phyloP scores from a whole-genome alignment of 1,140 invertebrate species.

The Ridgeia piscesae region DNA sequence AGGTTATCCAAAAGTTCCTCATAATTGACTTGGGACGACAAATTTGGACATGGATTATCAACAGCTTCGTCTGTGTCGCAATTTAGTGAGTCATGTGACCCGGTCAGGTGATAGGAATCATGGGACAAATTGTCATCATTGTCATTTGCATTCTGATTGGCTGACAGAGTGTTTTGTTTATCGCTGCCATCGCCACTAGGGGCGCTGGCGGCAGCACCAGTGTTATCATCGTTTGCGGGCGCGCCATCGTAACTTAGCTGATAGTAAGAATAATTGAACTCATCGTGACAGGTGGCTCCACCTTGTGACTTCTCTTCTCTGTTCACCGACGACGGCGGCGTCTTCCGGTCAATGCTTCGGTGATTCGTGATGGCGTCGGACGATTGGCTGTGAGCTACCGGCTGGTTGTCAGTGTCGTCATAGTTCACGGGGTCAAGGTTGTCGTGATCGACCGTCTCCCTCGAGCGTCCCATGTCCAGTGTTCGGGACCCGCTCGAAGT shows the following conservation, averaged over 20 bases:
- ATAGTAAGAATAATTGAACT: conserved; percentile 25
- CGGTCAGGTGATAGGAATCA: conserved; percentile 53
- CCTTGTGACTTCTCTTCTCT: not conserved
- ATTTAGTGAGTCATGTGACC: conserved; percentile 31
- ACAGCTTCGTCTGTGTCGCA: conserved; percentile 9
- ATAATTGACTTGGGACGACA: not conserved
- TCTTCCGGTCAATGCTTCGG: conserved; percentile 26
- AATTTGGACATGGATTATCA: not conserved
- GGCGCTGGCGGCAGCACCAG: conserved; percentile 35
- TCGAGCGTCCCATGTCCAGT: conserved; percentile 34
- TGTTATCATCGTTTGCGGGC: conserved; percentile 22
- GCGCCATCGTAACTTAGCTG: conserved; percentile 21
- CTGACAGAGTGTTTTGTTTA: conserved; percentile 33
- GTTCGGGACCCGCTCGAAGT: conserved; percentile 55
- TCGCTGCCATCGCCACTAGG: not conserved
- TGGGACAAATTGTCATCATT: conserved; percentile 55
- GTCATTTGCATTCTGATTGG: conserved; percentile 57
- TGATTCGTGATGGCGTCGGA: conserved; percentile 7
- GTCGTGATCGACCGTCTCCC: conserved; percentile 31
- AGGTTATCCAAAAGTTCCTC: conserved; percentile 13
- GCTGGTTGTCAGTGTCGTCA: not conserved
- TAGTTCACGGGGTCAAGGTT: not conserved
- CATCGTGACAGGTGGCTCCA: conserved; percentile 7
- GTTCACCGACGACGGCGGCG: conserved; percentile 27
- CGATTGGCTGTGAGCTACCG: conserved; percentile 2